Base-by-base conservation (phyloP, 2,797 vertebrate genomes). In the Masticophis lateralis region DNA sequence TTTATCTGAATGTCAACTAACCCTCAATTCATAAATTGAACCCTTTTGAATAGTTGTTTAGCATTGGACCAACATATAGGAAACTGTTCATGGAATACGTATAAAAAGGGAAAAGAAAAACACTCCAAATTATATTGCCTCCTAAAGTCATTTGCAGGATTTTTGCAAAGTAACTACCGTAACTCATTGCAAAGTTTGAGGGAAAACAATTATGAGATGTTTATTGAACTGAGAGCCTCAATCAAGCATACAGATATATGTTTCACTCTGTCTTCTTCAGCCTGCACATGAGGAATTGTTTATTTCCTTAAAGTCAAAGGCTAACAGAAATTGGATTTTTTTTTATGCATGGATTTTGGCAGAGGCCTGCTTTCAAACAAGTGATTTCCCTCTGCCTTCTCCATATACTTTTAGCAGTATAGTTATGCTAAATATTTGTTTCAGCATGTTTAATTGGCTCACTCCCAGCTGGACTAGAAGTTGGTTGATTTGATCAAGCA, bases 401-500 rank as follows among this genome's bases (percentile, higher is more conserved):
- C 69, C 66, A 86, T 63, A 57, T 88, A 56, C 47, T 90, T 83
- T 59, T n/a, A 7, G 12, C 9, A 28, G 43, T 37, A 37, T 12
- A 60, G 83, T 93, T n/a, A 60, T 79, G 20, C 18, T 14, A 91
- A 56, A 91, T 63, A 47, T 61, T 43, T 91, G 37, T 59, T 88
- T 25, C 63, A 32, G n/a, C 92, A 51, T 53, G 20, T 43, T 91
- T 91, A 74, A 94, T 90, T 92, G 95, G 95, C 93, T 95, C 88
- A 94, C 94, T 94, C 92, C 89, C 88, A 94, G 69, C 87, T 88
- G 96, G 97, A 94, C 69, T 11, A 32, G 5, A 88, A 93, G 59
- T 94, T 95, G 93, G 90, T 94, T 94, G 94, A 92, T 95, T 95
- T 94, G 94, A 95, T 96, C 88, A 92, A 93, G 89, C 95, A 96